Base-by-base conservation (phyloP, 2,888 invertebrate genomes). In the Pimpla rufipes region DNA sequence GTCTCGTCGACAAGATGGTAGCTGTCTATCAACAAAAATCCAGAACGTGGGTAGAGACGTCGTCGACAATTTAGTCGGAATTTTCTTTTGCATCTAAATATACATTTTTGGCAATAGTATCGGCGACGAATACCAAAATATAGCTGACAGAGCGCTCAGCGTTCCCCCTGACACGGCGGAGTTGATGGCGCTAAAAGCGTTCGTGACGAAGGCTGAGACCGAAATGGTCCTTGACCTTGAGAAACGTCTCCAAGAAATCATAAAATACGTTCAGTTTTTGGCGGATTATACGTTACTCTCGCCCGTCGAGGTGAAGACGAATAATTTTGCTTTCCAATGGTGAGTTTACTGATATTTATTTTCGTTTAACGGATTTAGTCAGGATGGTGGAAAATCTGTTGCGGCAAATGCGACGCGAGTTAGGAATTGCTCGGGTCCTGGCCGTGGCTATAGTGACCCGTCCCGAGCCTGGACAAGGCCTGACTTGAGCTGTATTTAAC, bases 251-350 rank as follows among this genome's bases (percentile, higher is more conserved):
- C 95, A 95, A 80, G 94, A 95, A 74, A 95, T 96, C 6, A 94
- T 97, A 94, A 94, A 94, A 77, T 97, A 97, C 89, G 96, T 98
- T 68, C 93, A 96, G 66, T 98, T 98, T 93, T 94, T 99, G 8
- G 96, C 97, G 5, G 98, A 98, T 93, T 97, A 97, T 90, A 96
- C 96, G 0, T 94, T 95, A 6, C 96, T 98, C 88, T 96, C 97
- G 0, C 96, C 98, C 0, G 94, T 97, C 4, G 98, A 99, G 93
- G 96, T 98, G 90, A 97, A 98, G 89, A 96, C 97, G 50, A 98
- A 98, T 91, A 97, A 97, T 87, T 96, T 96, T 87, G 96, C 97
- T 0, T 98, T 97, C 90, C 96, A 97, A 90, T 98, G 98, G 98
- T 94, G 73, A 80, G 87, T 71, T 76, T 55, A n/a, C n/a, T n/a